Base-by-base conservation (phyloP, 2,113 vertebrate species). In the Macrotus californicus region DNA sequence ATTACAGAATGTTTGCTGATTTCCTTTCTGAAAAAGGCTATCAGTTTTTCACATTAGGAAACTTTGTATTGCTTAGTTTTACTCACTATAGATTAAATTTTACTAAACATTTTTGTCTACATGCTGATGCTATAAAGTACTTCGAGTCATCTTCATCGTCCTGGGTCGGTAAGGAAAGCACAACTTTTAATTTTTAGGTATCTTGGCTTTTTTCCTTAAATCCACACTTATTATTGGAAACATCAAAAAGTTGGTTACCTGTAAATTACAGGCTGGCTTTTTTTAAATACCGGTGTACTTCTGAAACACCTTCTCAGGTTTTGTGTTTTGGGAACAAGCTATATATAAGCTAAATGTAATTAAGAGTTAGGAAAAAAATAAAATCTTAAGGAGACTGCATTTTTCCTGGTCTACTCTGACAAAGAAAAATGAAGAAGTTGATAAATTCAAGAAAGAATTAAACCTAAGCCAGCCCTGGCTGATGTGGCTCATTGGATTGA, bases 11-110 rank as follows among this genome's bases (percentile, higher is more conserved):
- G 59, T 34, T 34, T 93, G 29, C 36, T 89, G 34, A 70, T 21
- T 89, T 95, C n/a, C 22, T 89, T 92, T 93, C 39, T 93, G 43
- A 18, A 87, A 92, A 67, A 93, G 86, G 46, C 56, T 50, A 21
- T 39, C 41, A 29, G 11, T 41, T 96, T 84, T 95, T 75, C 29
- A 85, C 61, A 56, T 90, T 84, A 93, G 76, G 36, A 89, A 93
- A 54, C 26, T 82, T 79, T 36, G 24, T 72, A 83, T 69, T 95
- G 34, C 83, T 92, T 41, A 22, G 36, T 85, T 83, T 64, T 83
- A 77, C 6, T 56, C 64, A 54, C 2, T 93, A 1, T 54, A 48
- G 29, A n/a, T 61, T 83, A 84, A 84, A n/a, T 79, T 96, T 46
- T 89, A 56, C 67, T 77, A 34, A 34, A 72, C n/a, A 31, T 18